Evolutionary conservation across 1,140 invertebrate genomes (phyloP).

Genomic region (Agraylea sexmaculata): DNA sequence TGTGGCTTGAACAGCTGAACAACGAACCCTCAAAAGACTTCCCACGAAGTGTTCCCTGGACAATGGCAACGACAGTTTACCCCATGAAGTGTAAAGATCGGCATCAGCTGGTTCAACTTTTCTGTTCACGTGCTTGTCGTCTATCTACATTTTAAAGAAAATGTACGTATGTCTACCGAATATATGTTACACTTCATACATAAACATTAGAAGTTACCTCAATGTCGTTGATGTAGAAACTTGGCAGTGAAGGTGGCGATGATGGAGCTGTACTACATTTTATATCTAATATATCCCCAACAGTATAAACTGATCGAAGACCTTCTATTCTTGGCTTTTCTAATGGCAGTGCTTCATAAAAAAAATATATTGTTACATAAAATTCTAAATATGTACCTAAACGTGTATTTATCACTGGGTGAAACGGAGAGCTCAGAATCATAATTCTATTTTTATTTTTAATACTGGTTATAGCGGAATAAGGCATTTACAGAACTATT

Average conservation of each 20-base stretch:
- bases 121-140: no score
- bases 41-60: constrained; percentile 15
- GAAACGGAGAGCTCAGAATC: not conserved
- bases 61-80: not conserved
- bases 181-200: no score
- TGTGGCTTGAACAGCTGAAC: constrained; percentile 6
- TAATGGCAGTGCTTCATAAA: constrained; percentile 15
- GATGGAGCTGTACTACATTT: constrained; percentile 16
- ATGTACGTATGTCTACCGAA: no score
- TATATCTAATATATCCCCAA: constrained; percentile 15
- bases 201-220: no score
- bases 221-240: constrained; percentile 16
- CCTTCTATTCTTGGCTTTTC: constrained; percentile 20
- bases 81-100: no score
- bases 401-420: not conserved
- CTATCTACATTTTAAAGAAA: no score
- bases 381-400: not conserved
- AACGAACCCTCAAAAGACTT: constrained; percentile 13
- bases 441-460: not conserved
- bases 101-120: no score
- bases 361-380: not conserved
- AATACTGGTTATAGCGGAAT: not conserved
- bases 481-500: no score
- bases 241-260: constrained; percentile 12
- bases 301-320: constrained; percentile 13